phyloP scores from a whole-genome alignment of 2,888 invertebrate species.

The Chrysolina haemoptera region DNA sequence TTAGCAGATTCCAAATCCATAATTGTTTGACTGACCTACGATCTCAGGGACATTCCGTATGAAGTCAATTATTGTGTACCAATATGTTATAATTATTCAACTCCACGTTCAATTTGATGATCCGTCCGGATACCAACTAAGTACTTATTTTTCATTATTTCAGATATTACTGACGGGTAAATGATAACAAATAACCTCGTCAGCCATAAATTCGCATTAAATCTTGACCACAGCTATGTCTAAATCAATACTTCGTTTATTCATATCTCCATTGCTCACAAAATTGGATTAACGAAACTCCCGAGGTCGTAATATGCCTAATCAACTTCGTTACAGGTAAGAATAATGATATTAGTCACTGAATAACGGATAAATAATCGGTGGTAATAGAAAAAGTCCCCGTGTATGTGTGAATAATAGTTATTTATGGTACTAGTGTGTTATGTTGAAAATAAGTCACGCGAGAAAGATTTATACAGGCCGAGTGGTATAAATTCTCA shows the following conservation, averaged over 20 bases:
- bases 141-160: constrained; percentile 17
- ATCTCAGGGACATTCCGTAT: too few relatives aligned
- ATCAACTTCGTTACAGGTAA: background rate
- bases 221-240: constrained; percentile 9
- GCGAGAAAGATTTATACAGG: too few relatives aligned
- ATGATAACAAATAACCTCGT: background rate
- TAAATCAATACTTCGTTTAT: background rate
- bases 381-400: background rate
- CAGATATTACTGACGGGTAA: constrained; percentile 1
- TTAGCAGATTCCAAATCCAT: too few relatives aligned
- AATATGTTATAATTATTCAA: background rate
- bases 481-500: too few relatives aligned
- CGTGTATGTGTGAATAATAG: too few relatives aligned
- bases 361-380: background rate
- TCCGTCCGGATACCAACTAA: background rate
- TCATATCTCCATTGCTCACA: constrained; percentile 7
- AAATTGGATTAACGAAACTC: background rate
- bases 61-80: too few relatives aligned
- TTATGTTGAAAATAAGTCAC: too few relatives aligned
- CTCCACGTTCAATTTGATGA: background rate
- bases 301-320: background rate
- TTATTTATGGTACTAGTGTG: too few relatives aligned
- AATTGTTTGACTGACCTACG: too few relatives aligned
- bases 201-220: constrained; percentile 10
- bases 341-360: background rate